Percentiles rank a stretch among this genome's conserved stretches.
These are phyloP conservation scores for Hozukius guyotensis DNA, from an alignment of 2,797 vertebrate genomes.

Conservation along the genomic window DNA sequence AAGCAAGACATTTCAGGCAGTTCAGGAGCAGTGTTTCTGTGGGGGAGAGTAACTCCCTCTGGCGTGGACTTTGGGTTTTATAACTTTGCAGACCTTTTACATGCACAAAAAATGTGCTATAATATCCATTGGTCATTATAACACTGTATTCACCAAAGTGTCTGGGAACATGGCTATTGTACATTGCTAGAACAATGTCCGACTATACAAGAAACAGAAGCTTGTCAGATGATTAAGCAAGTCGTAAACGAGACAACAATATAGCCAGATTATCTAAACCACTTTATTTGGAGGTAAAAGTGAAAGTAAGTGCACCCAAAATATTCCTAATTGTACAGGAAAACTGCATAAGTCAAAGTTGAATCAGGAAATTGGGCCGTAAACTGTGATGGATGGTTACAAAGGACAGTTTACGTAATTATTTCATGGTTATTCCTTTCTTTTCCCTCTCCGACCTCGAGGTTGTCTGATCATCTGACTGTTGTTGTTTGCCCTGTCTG, in stretches of 20 bases:
- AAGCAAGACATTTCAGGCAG: too few species aligned
- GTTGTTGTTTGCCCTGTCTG: background rate
- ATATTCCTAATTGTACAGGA: background rate
- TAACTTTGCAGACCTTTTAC: too few species aligned
- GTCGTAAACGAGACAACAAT: background rate
- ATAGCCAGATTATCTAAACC: background rate
- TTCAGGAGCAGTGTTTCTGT: too few species aligned
- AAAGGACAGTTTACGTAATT: background rate
- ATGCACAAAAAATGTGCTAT: background rate
- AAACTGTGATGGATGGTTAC: background rate
- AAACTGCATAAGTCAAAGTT: background rate
- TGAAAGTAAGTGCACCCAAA: background rate
- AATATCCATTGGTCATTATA: background rate
- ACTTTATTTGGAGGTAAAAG: background rate
- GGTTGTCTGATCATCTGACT: background rate
- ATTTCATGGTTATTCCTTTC: background rate
- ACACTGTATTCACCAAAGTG: background rate
- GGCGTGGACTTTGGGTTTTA: too few species aligned
- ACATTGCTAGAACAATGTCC: background rate
- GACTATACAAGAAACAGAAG: background rate
- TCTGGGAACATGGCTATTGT: background rate
- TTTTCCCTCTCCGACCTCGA: background rate
- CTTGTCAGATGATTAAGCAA: background rate
- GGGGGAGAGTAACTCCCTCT: too few species aligned
- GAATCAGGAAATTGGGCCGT: background rate